Evolutionary conservation across 2,888 invertebrate genomes (phyloP).

Genomic region (Himalopsyche tibetana): DNA sequence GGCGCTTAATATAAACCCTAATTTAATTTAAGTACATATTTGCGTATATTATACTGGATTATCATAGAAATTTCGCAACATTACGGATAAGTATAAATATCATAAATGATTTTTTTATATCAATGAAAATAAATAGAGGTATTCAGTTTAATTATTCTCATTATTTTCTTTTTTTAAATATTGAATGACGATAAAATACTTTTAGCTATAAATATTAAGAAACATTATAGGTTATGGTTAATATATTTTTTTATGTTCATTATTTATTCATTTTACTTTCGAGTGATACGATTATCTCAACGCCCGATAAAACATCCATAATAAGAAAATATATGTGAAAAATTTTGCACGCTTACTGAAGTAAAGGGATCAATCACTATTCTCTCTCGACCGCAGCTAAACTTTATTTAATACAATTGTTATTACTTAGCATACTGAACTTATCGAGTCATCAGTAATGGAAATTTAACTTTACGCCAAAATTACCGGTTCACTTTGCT

Average conservation of each 20-base stretch:
- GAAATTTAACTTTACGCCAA: neutral
- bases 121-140: slow-evolving; percentile 66
- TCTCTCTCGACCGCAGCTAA: slow-evolving; percentile 78
- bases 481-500: neutral
- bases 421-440: slow-evolving; percentile 70
- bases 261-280: slow-evolving; percentile 57
- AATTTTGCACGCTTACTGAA: slow-evolving; percentile 76
- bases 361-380: slow-evolving; percentile 69
- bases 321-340: slow-evolving; percentile 80
- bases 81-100: slow-evolving; percentile 56
- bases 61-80: slow-evolving; percentile 55
- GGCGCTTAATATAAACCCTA: slow-evolving; percentile 23
- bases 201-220: slow-evolving; percentile 63
- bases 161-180: slow-evolving; percentile 62
- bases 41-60: slow-evolving; percentile 58
- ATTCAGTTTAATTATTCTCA: slow-evolving; percentile 61
- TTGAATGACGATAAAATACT: slow-evolving; percentile 65
- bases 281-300: slow-evolving; percentile 74
- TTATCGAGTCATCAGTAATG: slow-evolving; percentile 65
- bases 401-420: slow-evolving; percentile 75
- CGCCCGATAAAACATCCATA: slow-evolving; percentile 80
- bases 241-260: slow-evolving; percentile 65
- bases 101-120: slow-evolving; percentile 58
- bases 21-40: slow-evolving; percentile 60
- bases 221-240: slow-evolving; percentile 69